Evolutionary conservation across 2,113 vertebrate genomes (phyloP).

Genomic region (Oxygymnocypris stewartii): DNA sequence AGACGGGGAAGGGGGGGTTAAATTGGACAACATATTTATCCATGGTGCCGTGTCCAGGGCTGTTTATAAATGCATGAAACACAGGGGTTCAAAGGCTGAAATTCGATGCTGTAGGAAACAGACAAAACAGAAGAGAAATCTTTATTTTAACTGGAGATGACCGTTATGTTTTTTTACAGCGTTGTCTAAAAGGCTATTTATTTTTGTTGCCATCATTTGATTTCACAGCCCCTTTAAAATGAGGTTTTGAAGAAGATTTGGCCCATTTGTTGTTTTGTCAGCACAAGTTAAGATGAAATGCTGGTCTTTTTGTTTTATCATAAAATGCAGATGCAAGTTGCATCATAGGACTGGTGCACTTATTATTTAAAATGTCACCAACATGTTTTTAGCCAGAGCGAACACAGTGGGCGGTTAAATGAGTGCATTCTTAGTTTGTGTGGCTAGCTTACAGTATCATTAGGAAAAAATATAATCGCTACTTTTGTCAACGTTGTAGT

Average conservation of each 20-base stretch:
- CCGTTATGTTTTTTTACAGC: neutral
- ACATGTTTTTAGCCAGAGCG: slow-evolving; percentile 29
- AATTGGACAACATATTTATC: slow-evolving; percentile 43
- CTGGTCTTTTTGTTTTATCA: slow-evolving; percentile 29
- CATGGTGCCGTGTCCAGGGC: slow-evolving; percentile 18
- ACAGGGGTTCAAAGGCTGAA: slow-evolving; percentile 14
- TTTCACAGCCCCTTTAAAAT: slow-evolving; percentile 4
- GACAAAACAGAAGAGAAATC: neutral
- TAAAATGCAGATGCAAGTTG: slow-evolving; percentile 12
- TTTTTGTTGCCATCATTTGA: slow-evolving; percentile 4
- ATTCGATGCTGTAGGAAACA: neutral
- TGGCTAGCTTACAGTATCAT: slow-evolving; percentile 28
- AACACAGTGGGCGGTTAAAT: slow-evolving; percentile 38
- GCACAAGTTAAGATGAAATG: neutral
- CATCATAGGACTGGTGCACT: slow-evolving; percentile 39
- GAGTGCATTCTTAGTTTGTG: slow-evolving; percentile 28
- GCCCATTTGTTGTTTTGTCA: neutral
- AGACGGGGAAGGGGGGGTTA: slow-evolving; percentile 50
- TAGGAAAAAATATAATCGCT: slow-evolving; percentile 45
- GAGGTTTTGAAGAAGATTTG: neutral
- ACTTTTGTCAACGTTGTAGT: neutral
- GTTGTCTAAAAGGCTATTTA: neutral
- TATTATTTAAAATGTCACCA: slow-evolving; percentile 47
- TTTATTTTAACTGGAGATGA: neutral
- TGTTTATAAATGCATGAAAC: slow-evolving; percentile 33